Evolutionary conservation across 1,140 invertebrate genomes (phyloP).

Genomic region (Chlorops oryzae): DNA sequence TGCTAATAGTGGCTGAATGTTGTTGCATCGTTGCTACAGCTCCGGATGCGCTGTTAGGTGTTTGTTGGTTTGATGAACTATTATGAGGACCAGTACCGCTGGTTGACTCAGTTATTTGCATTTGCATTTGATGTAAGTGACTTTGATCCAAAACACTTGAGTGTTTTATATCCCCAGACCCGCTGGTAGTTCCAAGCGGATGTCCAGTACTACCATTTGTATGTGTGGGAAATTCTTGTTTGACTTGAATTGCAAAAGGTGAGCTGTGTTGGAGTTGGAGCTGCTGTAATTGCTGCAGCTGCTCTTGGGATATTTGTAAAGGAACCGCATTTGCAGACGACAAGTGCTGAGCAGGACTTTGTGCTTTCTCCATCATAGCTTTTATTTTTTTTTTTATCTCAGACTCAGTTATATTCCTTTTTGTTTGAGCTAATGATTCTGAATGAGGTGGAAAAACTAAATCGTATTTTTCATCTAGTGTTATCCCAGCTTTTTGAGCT

Average conservation of each 20-base stretch:
- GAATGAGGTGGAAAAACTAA: constrained; percentile 51
- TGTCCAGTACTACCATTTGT: constrained; percentile 17
- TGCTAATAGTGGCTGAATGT: constrained; percentile 51
- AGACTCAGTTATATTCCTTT: constrained; percentile 36
- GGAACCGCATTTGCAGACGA: constrained; percentile 38
- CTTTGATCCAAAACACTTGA: constrained; percentile 44
- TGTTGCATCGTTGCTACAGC: constrained; percentile 45
- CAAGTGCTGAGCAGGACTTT: constrained; percentile 47
- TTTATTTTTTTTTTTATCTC: constrained; percentile 8
- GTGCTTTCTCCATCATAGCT: constrained; percentile 44
- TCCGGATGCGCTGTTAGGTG: constrained; percentile 38
- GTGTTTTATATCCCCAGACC: constrained; percentile 41
- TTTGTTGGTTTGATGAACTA: constrained; percentile 38
- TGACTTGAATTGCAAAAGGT: constrained; percentile 50
- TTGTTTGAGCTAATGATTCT: constrained; percentile 16
- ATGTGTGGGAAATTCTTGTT: constrained; percentile 48
- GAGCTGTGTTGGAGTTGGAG: constrained; percentile 36
- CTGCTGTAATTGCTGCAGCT: constrained; percentile 44
- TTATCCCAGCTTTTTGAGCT: constrained; percentile 61
- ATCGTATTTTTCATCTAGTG: constrained; percentile 62
- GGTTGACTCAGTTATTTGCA: constrained; percentile 42
- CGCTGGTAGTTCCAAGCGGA: constrained; percentile 10
- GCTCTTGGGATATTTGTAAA: constrained; percentile 43
- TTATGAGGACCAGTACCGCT: constrained; percentile 26
- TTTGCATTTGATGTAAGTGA: constrained; percentile 48